A percentile compares a stretch with the other conserved stretches of the same genome.
These are phyloP conservation scores for Raja brachyura DNA, from an alignment of 2,113 vertebrate species.

Conservation along the genomic window DNA sequence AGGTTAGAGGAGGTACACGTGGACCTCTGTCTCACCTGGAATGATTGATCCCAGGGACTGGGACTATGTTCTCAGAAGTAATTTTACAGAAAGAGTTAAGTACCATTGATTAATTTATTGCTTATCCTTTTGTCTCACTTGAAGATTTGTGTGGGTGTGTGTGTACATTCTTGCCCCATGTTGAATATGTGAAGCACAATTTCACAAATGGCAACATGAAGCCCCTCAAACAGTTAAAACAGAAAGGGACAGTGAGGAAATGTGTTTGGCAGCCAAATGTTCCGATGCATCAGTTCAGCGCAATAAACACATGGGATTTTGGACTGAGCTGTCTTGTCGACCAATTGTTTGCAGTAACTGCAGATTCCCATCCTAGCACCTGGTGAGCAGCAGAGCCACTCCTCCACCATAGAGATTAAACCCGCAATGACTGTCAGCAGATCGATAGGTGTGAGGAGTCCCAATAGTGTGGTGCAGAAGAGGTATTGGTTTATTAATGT, in stretches of 20 bases:
- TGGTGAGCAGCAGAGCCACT: not conserved
- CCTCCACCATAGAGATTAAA: not conserved
- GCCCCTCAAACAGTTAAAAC: not conserved
- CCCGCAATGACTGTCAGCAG: not conserved
- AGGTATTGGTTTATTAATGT: too few relatives aligned
- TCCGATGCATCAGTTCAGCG: not conserved
- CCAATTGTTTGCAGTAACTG: not conserved
- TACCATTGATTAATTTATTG: not conserved
- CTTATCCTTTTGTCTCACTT: not conserved
- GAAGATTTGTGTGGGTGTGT: not conserved
- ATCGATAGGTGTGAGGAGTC: not conserved
- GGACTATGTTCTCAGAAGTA: not conserved
- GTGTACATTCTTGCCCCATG: not conserved
- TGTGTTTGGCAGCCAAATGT: not conserved
- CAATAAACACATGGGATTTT: not conserved
- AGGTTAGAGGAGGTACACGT: too few relatives aligned
- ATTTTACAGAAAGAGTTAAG: not conserved
- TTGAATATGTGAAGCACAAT: not conserved
- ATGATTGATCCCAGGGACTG: too few relatives aligned
- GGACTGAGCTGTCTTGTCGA: not conserved
- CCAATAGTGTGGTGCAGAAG: not conserved
- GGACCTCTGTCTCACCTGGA: too few relatives aligned
- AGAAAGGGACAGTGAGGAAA: not conserved
- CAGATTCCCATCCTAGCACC: not conserved
- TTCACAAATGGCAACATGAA: not conserved